Percentiles rank a stretch among this genome's conserved stretches.
Evolutionary conservation across 2,888 invertebrate genomes (phyloP).

Genomic region (Chaetogeoica ovagalla): DNA sequence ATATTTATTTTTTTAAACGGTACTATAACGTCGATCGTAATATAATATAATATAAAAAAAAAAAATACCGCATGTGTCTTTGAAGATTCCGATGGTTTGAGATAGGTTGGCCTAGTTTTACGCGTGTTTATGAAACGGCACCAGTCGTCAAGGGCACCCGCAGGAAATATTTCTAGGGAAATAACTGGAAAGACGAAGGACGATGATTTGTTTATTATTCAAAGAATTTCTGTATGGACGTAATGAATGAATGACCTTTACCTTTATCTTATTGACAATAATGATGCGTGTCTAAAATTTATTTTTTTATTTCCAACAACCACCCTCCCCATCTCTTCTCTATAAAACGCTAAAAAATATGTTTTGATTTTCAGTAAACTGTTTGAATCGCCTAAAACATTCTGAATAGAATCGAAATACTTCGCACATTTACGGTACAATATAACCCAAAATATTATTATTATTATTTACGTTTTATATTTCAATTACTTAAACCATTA

Average conservation of each 20-base stretch:
- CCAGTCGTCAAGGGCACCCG: constrained; percentile 51
- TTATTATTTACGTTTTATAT: too few species aligned
- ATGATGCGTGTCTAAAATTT: constrained; percentile 13
- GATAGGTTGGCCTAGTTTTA: constrained; percentile 49
- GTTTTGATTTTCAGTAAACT: neutral
- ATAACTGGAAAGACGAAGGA: constrained; percentile 53
- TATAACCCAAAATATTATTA: too few species aligned
- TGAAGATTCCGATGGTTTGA: constrained; percentile 41
- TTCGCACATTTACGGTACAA: too few species aligned
- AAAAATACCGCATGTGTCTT: neutral
- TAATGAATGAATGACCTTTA: constrained; percentile 51
- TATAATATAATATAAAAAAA: too few species aligned
- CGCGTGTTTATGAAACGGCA: constrained; percentile 25
- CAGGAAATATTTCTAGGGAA: constrained; percentile 52
- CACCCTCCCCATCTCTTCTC: too few species aligned
- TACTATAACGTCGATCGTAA: too few species aligned
- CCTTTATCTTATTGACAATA: constrained; percentile 34
- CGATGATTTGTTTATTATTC: constrained; percentile 49
- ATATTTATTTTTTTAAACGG: too few species aligned
- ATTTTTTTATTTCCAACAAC: neutral
- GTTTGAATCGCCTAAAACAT: neutral
- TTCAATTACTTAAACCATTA: too few species aligned
- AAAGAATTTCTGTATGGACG: constrained; percentile 39
- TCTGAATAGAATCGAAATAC: too few species aligned
- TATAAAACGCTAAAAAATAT: neutral